Evolutionary conservation across 2,797 vertebrate genomes (phyloP), one percentile per base, ranked within the genome.

Genomic region (Phalloptychus januarius): DNA sequence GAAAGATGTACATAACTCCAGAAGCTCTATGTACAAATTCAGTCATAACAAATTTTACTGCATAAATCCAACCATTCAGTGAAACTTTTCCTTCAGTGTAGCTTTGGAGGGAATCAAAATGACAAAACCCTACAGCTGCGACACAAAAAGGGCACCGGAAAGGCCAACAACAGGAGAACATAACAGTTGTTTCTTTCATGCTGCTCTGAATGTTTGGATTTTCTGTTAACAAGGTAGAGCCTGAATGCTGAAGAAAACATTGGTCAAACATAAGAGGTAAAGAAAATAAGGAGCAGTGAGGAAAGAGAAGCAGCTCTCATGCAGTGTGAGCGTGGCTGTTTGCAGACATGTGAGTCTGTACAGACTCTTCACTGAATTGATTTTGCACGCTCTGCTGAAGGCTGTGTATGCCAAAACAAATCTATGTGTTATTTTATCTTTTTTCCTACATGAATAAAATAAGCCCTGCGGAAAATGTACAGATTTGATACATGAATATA

Each of bases 381-480:
- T 93, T 94, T 91, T 84, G 84, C 87, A 91, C 80, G 89, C 91
- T 92, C 90, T 87, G 90, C 87, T 93, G 89, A 94, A 93, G 88
- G 85, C 90, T 86, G 84, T 88, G 79, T 84, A 85, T 89, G 93
- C 90, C 91, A 93, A 91, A 91, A 94, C 87, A 92, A 86, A 93
- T 94, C 82, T 90, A 83, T 86, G 79, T 87, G 77, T 77, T 78
- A 83, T 85, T 84, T 81, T 79, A 85, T 82, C 77, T 86, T 82
- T 86, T 83, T 86, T 84, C 63, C 81, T 82, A 88, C 79, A 84
- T 90, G 90, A 93, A 91, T 85, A 90, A 82, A 85, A 90, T 90
- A 88, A 92, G 81, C 91, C 83, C 89, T 88, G 83, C 48, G 52
- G 86, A 91, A 90, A 92, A 90, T 87, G 88, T 88, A 90, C 83